Evolutionary conservation across 2,888 invertebrate genomes (phyloP).

Genomic region (Synergus laeviventris): DNA sequence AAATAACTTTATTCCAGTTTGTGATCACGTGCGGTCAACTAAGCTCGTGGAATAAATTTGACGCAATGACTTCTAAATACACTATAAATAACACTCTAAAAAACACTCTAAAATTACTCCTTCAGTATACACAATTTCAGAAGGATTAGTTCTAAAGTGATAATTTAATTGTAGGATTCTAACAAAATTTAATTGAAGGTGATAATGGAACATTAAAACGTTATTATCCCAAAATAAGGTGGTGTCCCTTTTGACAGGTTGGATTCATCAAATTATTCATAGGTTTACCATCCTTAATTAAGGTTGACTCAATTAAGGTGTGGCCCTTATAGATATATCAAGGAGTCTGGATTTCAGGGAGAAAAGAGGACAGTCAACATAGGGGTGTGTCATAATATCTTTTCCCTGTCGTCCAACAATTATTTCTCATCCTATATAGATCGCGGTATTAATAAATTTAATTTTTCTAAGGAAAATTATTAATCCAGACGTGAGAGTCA

Average conservation of each 20-base stretch:
- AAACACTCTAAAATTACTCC: background rate
- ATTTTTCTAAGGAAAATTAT: background rate
- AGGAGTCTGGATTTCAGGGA: slow-evolving; percentile 17
- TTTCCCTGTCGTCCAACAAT: background rate
- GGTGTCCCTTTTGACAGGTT: background rate
- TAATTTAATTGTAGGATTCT: background rate
- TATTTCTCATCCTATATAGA: slow-evolving; percentile 17
- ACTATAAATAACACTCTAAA: background rate
- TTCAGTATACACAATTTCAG: background rate
- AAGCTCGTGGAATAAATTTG: background rate
- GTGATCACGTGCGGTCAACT: background rate
- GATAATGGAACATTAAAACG: background rate
- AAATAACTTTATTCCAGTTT: background rate
- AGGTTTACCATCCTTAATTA: background rate
- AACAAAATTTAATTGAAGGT: background rate
- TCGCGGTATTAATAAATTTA: slow-evolving; percentile 16
- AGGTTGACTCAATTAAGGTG: slow-evolving; percentile 12
- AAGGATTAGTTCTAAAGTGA: background rate
- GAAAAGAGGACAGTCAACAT: background rate
- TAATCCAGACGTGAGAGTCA: background rate
- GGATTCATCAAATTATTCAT: background rate
- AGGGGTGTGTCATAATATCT: slow-evolving; percentile 24
- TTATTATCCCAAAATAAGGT: background rate
- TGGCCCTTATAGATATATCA: slow-evolving; percentile 7
- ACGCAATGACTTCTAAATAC: background rate